phyloP scores from a whole-genome alignment of 2,113 vertebrate genomes.

The Sylvietta virens region DNA sequence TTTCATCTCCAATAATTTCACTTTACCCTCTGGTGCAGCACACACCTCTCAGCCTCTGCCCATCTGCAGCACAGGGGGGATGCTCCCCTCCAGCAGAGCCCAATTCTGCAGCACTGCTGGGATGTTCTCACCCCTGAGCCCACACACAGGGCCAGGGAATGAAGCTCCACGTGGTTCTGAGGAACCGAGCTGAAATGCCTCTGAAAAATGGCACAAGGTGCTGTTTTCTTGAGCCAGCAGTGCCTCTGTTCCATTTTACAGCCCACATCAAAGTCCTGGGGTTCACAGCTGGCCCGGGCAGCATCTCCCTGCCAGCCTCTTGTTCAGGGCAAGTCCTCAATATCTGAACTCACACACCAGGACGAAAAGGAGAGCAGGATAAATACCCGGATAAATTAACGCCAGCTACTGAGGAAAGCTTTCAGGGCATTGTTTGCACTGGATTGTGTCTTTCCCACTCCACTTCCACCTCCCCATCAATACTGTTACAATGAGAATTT shows the following conservation, averaged over 20 bases:
- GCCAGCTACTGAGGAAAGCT: background rate
- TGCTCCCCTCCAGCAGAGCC: background rate
- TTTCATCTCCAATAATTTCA: accelerated
- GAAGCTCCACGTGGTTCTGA: accelerated
- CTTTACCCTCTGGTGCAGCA: accelerated
- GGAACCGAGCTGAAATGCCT: background rate
- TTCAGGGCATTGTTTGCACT: background rate
- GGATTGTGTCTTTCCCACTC: background rate
- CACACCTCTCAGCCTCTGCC: background rate
- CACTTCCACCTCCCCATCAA: background rate
- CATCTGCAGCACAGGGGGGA: background rate
- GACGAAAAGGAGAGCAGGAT: background rate
- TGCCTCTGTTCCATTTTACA: background rate
- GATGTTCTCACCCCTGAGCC: background rate
- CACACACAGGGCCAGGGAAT: background rate
- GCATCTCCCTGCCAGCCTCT: background rate
- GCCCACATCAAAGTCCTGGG: background rate
- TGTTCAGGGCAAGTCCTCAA: background rate
- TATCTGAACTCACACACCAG: background rate
- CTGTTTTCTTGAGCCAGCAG: background rate
- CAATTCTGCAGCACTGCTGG: background rate
- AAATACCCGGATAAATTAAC: background rate
- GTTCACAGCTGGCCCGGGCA: background rate
- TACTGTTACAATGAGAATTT: background rate
- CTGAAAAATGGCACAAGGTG: background rate